These are phyloP conservation scores for Siderastrea radians DNA, from an alignment of 92 coral and sea anemone genomes.

Conservation along the genomic window DNA sequence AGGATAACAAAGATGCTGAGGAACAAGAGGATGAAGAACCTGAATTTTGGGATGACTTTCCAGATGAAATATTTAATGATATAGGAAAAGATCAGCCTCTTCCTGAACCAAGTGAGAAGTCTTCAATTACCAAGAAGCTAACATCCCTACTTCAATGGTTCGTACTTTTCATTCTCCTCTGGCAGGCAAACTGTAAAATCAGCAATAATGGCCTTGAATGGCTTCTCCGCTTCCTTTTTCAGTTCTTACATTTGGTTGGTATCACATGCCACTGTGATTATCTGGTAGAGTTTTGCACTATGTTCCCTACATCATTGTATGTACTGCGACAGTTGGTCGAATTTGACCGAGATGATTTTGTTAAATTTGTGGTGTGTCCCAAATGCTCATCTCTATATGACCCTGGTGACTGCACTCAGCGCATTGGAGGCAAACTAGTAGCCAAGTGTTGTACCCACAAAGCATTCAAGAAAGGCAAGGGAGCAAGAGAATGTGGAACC, in stretches of 20 bases:
- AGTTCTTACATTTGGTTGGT: slow-evolving; percentile 58
- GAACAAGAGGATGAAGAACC: slow-evolving; percentile 35
- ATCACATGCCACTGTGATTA: slow-evolving; percentile 44
- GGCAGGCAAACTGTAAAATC: slow-evolving; percentile 70
- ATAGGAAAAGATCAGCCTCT: slow-evolving; percentile 40
- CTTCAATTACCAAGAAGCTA: slow-evolving; percentile 30
- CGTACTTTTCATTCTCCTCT: slow-evolving; percentile 58
- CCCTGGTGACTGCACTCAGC: slow-evolving; percentile 51
- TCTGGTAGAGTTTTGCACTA: slow-evolving; percentile 40
- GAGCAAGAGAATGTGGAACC: too few species aligned
- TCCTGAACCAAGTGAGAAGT: slow-evolving; percentile 50
- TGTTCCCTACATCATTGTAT: slow-evolving; percentile 66
- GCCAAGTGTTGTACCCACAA: background rate
- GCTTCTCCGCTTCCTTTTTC: slow-evolving; percentile 63
- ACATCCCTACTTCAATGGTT: slow-evolving; percentile 62
- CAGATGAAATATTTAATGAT: slow-evolving; percentile 33
- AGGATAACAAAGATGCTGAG: slow-evolving; percentile 14
- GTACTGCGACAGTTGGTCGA: slow-evolving; percentile 50
- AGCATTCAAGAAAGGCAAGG: too few species aligned
- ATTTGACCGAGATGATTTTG: slow-evolving; percentile 57
- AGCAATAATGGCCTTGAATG: slow-evolving; percentile 78
- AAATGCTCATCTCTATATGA: slow-evolving; percentile 46
- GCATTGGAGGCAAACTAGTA: slow-evolving; percentile 27
- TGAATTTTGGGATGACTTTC: slow-evolving; percentile 59
- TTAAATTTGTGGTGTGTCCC: slow-evolving; percentile 65